These are phyloP conservation scores for Chrysotoxum bicinctum DNA, from an alignment of 2,888 invertebrate species.

Conservation along the genomic window DNA sequence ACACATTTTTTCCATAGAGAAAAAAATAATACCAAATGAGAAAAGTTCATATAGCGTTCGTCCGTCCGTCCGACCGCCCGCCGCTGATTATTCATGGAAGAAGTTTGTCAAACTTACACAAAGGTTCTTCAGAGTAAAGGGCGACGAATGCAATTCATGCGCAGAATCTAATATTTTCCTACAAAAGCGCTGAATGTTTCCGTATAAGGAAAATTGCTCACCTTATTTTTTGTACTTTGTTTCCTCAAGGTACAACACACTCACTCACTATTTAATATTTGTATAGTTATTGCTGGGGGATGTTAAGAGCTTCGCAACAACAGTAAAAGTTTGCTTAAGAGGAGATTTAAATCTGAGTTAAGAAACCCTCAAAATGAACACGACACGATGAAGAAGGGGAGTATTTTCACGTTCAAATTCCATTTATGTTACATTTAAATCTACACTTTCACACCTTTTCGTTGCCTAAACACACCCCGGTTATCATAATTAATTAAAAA, in stretches of 20 bases:
- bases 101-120: conserved; percentile 60
- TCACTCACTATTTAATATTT: not conserved
- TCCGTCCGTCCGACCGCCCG: not conserved
- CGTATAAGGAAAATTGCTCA: conserved; percentile 38
- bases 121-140: conserved; percentile 49
- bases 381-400: not conserved
- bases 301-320: not conserved
- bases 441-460: conserved; percentile 18
- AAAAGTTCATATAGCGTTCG: not conserved
- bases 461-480: conserved; percentile 18
- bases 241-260: not conserved
- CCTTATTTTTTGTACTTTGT: not conserved
- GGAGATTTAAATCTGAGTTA: conserved; percentile 15
- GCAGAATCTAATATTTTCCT: conserved; percentile 51
- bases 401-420: conserved; percentile 5
- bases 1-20: conserved; percentile 4
- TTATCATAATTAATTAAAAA: conserved; percentile 16
- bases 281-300: not conserved
- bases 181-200: conserved; percentile 25
- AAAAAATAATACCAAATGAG: conserved; percentile 3
- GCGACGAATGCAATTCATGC: conserved; percentile 49
- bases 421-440: conserved; percentile 22
- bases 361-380: not conserved
- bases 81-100: conserved; percentile 45
- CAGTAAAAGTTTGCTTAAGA: not conserved